Conservation (phyloP, 2,797 vertebrate genomes). For the Toxotes lorentzi region DNA sequence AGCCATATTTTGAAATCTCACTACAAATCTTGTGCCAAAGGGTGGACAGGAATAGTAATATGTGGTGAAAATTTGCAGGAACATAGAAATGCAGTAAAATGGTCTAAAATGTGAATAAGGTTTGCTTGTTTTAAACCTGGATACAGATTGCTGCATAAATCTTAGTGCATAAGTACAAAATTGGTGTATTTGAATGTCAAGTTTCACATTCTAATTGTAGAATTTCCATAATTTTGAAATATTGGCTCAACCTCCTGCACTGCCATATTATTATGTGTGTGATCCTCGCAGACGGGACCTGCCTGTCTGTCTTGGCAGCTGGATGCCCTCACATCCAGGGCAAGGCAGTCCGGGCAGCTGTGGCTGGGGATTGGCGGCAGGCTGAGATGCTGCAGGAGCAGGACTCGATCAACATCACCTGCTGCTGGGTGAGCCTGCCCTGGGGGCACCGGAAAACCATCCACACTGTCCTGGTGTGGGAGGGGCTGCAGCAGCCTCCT, state of each 20-base stretch:
- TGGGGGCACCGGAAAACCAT: constrained; percentile 53
- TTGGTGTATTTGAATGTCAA: background rate
- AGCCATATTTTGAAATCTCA: too few species aligned
- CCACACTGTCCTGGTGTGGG: constrained; percentile 44
- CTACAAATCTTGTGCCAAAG: too few species aligned
- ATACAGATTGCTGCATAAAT: background rate
- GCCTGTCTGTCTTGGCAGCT: background rate
- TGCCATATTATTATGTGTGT: background rate
- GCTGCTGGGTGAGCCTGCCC: constrained; percentile 39
- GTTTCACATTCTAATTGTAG: constrained; percentile 18
- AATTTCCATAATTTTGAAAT: constrained; percentile 1
- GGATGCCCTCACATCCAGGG: constrained; percentile 31
- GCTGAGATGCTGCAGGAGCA: constrained; percentile 58
- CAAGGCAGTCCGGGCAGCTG: background rate
- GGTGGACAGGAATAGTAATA: too few species aligned
- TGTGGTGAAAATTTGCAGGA: background rate
- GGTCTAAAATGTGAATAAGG: too few species aligned
- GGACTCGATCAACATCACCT: constrained; percentile 64
- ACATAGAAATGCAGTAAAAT: background rate
- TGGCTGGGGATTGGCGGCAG: constrained; percentile 23
- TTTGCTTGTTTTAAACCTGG: background rate
- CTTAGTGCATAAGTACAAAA: background rate
- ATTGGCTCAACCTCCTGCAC: background rate
- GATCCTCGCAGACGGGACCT: constrained; percentile 24
- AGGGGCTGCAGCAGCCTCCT: constrained; percentile 57